Evolutionary conservation across 2,888 invertebrate species (phyloP).

Genomic region (Drosophila quinaria): DNA sequence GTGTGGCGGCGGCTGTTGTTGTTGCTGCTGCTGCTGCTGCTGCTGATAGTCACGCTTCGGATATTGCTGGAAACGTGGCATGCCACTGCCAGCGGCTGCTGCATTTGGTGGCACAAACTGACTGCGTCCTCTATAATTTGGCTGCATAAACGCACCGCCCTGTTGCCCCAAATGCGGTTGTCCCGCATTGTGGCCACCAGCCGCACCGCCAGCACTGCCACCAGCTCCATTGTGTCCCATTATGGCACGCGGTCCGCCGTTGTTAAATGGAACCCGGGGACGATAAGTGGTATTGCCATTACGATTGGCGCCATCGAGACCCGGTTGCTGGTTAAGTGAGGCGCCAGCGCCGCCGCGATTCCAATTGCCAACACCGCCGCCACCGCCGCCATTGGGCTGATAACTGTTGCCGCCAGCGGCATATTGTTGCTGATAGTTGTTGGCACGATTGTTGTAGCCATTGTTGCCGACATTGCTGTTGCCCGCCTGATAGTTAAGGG

Average conservation of each 20-base stretch:
- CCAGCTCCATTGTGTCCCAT: slow-evolving; percentile 79
- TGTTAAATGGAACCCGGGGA: slow-evolving; percentile 81
- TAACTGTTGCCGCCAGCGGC: slow-evolving; percentile 70
- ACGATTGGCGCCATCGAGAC: slow-evolving; percentile 62
- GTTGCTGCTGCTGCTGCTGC: slow-evolving; percentile 73
- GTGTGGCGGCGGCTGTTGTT: slow-evolving; percentile 65
- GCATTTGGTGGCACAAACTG: slow-evolving; percentile 81
- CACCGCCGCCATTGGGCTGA: slow-evolving; percentile 59
- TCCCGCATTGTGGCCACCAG: slow-evolving; percentile 52
- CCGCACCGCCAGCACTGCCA: slow-evolving; percentile 54
- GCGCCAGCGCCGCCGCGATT: slow-evolving; percentile 53
- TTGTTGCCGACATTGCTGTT: slow-evolving; percentile 46
- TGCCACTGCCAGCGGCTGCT: slow-evolving; percentile 65
- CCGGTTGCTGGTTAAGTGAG: slow-evolving; percentile 49
- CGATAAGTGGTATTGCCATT: slow-evolving; percentile 74
- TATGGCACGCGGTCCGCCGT: slow-evolving; percentile 81
- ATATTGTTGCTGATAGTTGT: slow-evolving; percentile 73
- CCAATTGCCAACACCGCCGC: slow-evolving; percentile 61
- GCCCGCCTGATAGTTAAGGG: slow-evolving; percentile 83
- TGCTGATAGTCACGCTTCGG: slow-evolving; percentile 84
- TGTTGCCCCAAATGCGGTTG: slow-evolving; percentile 75
- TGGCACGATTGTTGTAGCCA: slow-evolving; percentile 62
- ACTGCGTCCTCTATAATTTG: slow-evolving; percentile 80
- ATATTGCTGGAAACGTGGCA: slow-evolving; percentile 83
- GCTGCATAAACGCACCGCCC: slow-evolving; percentile 68